phyloP scores from a whole-genome alignment of 2,113 vertebrate species.

The Daboia siamensis region DNA sequence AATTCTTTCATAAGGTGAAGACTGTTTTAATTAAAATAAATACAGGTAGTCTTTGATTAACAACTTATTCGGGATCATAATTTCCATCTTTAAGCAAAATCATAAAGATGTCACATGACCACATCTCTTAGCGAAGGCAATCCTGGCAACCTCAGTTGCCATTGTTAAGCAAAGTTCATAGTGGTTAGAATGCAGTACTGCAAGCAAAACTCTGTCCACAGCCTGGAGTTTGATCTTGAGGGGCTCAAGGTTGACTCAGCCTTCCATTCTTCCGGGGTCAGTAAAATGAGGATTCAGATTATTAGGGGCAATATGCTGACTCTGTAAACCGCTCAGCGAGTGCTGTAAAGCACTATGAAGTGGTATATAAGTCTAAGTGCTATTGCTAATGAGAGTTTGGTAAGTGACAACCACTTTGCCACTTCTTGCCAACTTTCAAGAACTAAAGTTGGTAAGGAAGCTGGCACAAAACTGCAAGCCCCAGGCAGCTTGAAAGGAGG shows the following conservation, averaged over 20 bases:
- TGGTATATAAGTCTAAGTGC: not conserved
- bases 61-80: not conserved
- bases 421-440: not conserved
- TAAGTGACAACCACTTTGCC: not conserved
- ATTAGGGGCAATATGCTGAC: no score
- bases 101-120: not conserved
- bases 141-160: not conserved
- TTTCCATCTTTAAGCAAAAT: not conserved
- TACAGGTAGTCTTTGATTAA: not conserved
- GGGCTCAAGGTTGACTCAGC: not conserved
- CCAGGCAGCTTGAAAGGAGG: not conserved
- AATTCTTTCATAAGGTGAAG: not conserved
- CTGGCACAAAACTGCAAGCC: not conserved
- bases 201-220: not conserved
- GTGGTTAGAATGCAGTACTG: not conserved
- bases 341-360: not conserved
- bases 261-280: no score
- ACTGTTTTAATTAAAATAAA: not conserved
- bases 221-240: not conserved
- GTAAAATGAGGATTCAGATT: no score
- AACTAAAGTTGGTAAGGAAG: not conserved
- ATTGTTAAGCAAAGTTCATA: not conserved
- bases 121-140: not conserved
- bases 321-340: not conserved
- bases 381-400: not conserved